These are phyloP conservation scores for Phalera bucephala DNA, from an alignment of 2,888 invertebrate species.

Conservation along the genomic window DNA sequence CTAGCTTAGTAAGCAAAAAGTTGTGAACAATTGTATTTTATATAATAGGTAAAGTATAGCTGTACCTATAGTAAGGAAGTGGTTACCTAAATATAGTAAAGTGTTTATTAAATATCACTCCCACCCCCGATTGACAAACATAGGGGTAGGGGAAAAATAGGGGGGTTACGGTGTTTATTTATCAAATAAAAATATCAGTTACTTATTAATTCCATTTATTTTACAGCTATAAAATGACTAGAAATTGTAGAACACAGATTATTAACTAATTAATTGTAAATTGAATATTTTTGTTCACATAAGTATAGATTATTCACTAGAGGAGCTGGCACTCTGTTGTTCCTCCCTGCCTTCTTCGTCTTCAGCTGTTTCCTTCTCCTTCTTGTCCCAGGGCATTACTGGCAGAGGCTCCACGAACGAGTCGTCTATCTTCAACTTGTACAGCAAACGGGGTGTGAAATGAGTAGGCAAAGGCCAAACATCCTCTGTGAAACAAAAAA, in stretches of 20 bases:
- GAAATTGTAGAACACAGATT: slow-evolving; percentile 7
- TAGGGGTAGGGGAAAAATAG: too few species aligned
- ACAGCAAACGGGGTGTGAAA: slow-evolving; percentile 64
- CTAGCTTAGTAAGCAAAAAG: too few species aligned
- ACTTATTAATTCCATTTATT: too few species aligned
- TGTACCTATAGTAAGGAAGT: too few species aligned
- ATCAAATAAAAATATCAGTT: too few species aligned
- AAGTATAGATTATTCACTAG: slow-evolving; percentile 47
- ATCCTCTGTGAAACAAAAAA: slow-evolving; percentile 39
- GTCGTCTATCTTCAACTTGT: slow-evolving; percentile 71
- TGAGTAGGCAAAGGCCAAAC: slow-evolving; percentile 74
- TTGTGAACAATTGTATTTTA: too few species aligned
- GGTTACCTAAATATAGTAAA: too few species aligned
- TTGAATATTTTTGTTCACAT: not conserved
- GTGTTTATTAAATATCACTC: too few species aligned
- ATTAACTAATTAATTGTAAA: slow-evolving; percentile 1
- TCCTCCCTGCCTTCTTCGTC: slow-evolving; percentile 51
- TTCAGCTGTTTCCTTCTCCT: slow-evolving; percentile 51
- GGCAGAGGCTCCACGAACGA: slow-evolving; percentile 73
- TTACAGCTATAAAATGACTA: slow-evolving; percentile 31
- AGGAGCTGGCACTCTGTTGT: slow-evolving; percentile 46
- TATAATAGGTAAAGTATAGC: too few species aligned
- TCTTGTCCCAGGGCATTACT: slow-evolving; percentile 73
- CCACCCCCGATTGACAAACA: too few species aligned
- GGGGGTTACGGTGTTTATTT: too few species aligned